phyloP scores from a whole-genome alignment of 2,113 vertebrate genomes.

The Puntigrus tetrazona region DNA sequence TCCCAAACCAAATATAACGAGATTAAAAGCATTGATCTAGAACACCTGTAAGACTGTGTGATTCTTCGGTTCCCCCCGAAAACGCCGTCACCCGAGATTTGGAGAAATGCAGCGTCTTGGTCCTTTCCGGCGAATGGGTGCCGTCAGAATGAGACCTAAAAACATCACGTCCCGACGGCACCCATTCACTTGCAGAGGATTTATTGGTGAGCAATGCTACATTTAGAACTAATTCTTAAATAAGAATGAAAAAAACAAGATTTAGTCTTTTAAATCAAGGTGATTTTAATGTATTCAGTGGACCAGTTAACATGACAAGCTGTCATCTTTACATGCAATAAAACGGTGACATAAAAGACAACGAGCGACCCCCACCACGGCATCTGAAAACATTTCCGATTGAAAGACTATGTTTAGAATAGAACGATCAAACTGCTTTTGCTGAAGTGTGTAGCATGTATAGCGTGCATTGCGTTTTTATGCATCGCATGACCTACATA shows the following conservation, averaged over 20 bases:
- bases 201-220: neutral
- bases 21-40: conserved; percentile 38
- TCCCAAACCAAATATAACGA: neutral
- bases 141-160: neutral
- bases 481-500: no score
- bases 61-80: neutral
- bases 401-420: neutral
- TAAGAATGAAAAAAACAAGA: neutral
- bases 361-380: neutral
- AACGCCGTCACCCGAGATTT: no score
- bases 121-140: neutral
- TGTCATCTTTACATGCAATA: conserved; percentile 4
- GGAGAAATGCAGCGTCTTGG: neutral
- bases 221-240: neutral
- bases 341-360: neutral
- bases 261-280: neutral
- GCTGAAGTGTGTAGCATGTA: neutral
- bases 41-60: neutral
- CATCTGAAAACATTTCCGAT: neutral
- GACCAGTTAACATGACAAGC: neutral
- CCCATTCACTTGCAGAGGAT: neutral
- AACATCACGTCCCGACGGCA: neutral
- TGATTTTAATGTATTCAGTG: conserved; percentile 25
- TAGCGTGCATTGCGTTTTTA: neutral
- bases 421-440: neutral